Percentiles rank a stretch among this genome's conserved stretches.
Evolutionary conservation across 2,797 vertebrate genomes (phyloP).

Genomic region (Macropus fuliginosus): DNA sequence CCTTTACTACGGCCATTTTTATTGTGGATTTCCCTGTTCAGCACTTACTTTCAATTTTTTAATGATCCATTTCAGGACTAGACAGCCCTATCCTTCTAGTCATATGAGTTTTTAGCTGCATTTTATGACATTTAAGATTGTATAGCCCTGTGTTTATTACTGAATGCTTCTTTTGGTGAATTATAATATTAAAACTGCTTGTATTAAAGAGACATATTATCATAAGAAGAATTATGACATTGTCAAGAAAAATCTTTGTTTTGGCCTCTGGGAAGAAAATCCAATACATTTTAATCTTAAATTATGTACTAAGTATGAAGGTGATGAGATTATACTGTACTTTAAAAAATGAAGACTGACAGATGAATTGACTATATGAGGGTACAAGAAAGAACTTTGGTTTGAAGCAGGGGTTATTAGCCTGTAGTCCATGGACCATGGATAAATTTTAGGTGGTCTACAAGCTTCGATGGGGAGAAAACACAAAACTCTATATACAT

Average conservation of each 20-base stretch:
- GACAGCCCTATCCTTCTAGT: slow-evolving; percentile 69
- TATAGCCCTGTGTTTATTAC: slow-evolving; percentile 22
- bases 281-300: slow-evolving; percentile 36
- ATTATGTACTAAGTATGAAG: neutral
- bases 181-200: slow-evolving; percentile 49
- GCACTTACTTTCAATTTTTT: slow-evolving; percentile 72
- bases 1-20: slow-evolving; percentile 67
- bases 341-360: slow-evolving; percentile 29
- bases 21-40: slow-evolving; percentile 68
- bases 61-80: slow-evolving; percentile 70
- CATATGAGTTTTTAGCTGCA: slow-evolving; percentile 54
- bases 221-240: slow-evolving; percentile 57
- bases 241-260: slow-evolving; percentile 44
- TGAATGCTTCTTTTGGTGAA: slow-evolving; percentile 32
- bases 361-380: slow-evolving; percentile 33
- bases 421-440: neutral
- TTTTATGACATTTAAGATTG: slow-evolving; percentile 68
- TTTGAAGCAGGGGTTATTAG: slow-evolving; percentile 32
- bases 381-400: slow-evolving; percentile 23
- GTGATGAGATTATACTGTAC: slow-evolving; percentile 28
- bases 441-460: neutral
- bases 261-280: slow-evolving; percentile 43
- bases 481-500: neutral
- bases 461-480: neutral
- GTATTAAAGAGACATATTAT: slow-evolving; percentile 52